Evolutionary conservation across 1,140 invertebrate species (phyloP).

Genomic region (Papilio aristodemus): DNA sequence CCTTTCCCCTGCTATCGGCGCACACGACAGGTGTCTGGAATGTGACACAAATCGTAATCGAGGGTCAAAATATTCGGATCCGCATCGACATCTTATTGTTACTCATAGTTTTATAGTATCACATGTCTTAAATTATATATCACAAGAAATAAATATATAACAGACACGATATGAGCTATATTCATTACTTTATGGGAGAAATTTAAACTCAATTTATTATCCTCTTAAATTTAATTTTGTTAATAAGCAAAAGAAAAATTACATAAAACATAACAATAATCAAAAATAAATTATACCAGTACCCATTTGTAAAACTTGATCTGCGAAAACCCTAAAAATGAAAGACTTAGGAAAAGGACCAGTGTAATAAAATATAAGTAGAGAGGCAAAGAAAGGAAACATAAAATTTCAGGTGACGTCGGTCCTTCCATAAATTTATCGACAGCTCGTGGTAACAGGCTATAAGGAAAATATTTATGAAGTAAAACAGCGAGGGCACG

Average conservation of each 20-base stretch:
- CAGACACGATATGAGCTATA: too few species aligned
- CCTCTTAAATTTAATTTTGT: too few species aligned
- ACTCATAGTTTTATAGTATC: conserved; percentile 5
- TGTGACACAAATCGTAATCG: conserved; percentile 54
- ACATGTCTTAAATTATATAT: background rate
- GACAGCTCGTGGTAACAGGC: conserved; percentile 74
- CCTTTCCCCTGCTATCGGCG: conserved; percentile 60
- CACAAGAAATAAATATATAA: background rate
- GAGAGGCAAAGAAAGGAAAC: conserved; percentile 64
- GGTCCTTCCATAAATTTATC: conserved; percentile 76
- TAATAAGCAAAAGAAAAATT: background rate
- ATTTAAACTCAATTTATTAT: too few species aligned
- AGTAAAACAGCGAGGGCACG: conserved; percentile 57
- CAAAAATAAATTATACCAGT: background rate
- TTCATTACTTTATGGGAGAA: too few species aligned
- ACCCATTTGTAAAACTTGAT: background rate
- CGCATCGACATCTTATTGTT: conserved; percentile 34
- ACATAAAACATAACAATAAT: background rate
- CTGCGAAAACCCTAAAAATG: background rate
- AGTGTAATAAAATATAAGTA: conserved; percentile 63
- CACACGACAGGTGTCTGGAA: conserved; percentile 68
- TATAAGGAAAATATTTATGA: conserved; percentile 77
- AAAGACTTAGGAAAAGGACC: conserved; percentile 42
- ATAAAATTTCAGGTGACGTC: conserved; percentile 76
- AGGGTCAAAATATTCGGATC: conserved; percentile 36